Base-by-base conservation (phyloP, 2,797 vertebrate species). In the Phoxinus dragarum region DNA sequence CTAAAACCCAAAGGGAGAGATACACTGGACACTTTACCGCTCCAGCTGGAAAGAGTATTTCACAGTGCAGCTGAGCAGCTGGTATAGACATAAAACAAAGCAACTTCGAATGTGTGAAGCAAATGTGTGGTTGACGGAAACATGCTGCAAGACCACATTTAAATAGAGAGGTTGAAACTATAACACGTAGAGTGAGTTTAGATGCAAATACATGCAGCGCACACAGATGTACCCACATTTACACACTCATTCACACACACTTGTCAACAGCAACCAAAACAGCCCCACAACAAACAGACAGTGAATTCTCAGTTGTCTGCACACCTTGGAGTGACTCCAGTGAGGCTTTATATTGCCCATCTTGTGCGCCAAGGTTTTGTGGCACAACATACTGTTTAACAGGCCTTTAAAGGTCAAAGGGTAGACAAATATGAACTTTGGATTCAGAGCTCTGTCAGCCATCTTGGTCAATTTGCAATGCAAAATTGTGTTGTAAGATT, bases 201-300 rank as follows among this genome's bases (percentile, higher is more conserved):
- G 14, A 66, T 66, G 68, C 68, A 59, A 59, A 81, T 59, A 12
- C 38, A 23, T 34, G 21, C 14, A 16, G 34, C 21, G 19, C 42
- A 31, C 12, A 74, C 12, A n/a, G 64, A 47, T 42, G 6, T 49
- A 73, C 44, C n/a, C 74, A 56, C 31, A 21, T 27, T 16, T 17
- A 21, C 47, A 80, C 23, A 68, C 44, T 38, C 86, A 56, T 64
- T 64, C 34, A 59, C 31, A 10, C 44, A 82, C 36, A 2, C 54
- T 82, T 80, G 75, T 83, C 64, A 56, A 71, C 84, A 2, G 77
- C 71, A 67, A 84, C 84, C 87, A 80, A 89, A 74, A 87, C 74
- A 64, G 61, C 67, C 17, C 80, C 5, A 73, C 64, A 79, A 84
- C 88, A 73, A 68, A 59, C 59, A 88, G 80, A 68, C 44, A 82